Conservation (phyloP, 2,888 invertebrate genomes). For the Melipona beecheii region DNA sequence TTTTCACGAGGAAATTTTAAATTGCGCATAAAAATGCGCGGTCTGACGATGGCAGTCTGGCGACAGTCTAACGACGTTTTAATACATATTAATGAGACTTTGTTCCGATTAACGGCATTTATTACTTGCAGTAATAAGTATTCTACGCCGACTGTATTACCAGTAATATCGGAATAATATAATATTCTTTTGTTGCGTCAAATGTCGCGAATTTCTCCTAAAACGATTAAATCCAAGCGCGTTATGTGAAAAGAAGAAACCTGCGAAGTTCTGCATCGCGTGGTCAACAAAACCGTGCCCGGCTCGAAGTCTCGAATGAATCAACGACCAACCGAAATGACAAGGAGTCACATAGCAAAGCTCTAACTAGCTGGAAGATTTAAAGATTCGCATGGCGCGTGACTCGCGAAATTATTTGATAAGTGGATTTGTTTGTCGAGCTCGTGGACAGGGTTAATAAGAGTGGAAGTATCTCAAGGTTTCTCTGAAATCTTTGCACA, state of each 20-base stretch:
- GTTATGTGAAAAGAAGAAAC: conserved; percentile 8
- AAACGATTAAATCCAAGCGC: conserved; percentile 20
- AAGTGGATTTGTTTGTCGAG: background rate
- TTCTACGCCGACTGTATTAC: background rate
- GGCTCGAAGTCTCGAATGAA: background rate
- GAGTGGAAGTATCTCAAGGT: conserved; percentile 25
- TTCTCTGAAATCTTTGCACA: conserved; percentile 30
- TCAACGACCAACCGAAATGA: background rate
- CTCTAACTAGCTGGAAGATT: background rate
- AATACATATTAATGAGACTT: background rate
- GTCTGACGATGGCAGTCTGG: background rate
- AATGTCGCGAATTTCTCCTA: background rate
- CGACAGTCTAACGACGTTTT: background rate
- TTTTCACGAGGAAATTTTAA: too few species aligned
- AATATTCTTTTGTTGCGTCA: background rate
- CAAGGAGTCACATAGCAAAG: too few species aligned
- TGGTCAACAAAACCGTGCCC: background rate
- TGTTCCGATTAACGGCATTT: background rate
- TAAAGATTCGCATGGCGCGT: background rate
- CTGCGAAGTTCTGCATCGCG: background rate
- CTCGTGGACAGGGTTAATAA: conserved; percentile 6
- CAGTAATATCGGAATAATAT: background rate
- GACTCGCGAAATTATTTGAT: background rate
- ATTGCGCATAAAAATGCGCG: too few species aligned
- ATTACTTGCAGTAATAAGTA: background rate